Base-by-base conservation (phyloP, 1,140 invertebrate species). In the Drosophila punjabiensis region DNA sequence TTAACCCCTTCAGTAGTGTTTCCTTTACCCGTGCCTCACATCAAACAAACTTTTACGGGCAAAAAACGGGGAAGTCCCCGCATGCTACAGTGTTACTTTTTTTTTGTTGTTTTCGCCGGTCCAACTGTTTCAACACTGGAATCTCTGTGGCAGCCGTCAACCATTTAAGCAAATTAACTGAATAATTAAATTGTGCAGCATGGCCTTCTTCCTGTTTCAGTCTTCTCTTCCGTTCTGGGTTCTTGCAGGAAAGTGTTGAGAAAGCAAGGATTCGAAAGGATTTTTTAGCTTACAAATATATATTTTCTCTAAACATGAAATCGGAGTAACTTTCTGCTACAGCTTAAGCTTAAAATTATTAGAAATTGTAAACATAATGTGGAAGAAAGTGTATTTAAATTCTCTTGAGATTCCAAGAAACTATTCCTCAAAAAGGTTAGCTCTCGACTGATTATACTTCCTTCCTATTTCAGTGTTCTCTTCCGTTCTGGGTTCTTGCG, bases 141-240 rank as follows among this genome's bases (percentile, higher is more conserved):
- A 83, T 65, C 47, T 30, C 78, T 63, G 20, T 65, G 77, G 73
- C 47, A 74, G 24, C 39, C 55, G 47, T 56, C 64, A 62, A 48
- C 74, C 66, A 82, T 86, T 86, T 82, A 82, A 69, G 76, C 66
- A 87, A 82, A 84, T 88, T 88, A 88, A 84, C 81, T 84, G 63
- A 16, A 66, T 86, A 77, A 76, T 85, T 71, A 60, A 71, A 73
- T 73, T 79, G 30, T 37, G 47, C 45, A 58, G 10, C 13, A 33
- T 39, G 10, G 13, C 35, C 47, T 60, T 35, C 39, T 37, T 33
- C 6, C 62, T 55, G 74, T 76, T 43, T 18, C 13, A 56, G 20
- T 52, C 48, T 56, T 28, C 24, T 7, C 6, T 33, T 35, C 3
- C 18, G 7, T 35, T 55, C 18, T 35, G n/a, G n/a, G 10, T 6